These are phyloP conservation scores for Ctenicera cuprea DNA, from an alignment of 2,888 invertebrate genomes.

Conservation along the genomic window DNA sequence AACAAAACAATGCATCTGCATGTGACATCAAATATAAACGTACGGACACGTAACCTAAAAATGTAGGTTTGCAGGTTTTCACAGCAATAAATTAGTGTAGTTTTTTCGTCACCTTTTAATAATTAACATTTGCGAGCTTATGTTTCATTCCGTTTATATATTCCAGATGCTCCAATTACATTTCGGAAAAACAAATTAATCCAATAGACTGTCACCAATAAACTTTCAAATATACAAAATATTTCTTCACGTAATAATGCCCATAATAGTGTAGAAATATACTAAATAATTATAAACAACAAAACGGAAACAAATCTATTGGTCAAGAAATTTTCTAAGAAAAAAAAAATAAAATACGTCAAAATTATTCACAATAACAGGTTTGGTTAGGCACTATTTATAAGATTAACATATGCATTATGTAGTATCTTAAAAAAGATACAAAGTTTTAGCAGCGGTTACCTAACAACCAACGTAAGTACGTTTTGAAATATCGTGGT, in stretches of 20 bases:
- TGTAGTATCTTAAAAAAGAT: conserved; percentile 53
- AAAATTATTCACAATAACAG: conserved; percentile 59
- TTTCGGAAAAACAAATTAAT: conserved; percentile 2
- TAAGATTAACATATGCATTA: conserved; percentile 63
- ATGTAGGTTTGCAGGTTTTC: too few species aligned
- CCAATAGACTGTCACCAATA: conserved; percentile 30
- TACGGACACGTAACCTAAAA: background rate
- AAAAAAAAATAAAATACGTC: conserved; percentile 34
- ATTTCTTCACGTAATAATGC: conserved; percentile 58
- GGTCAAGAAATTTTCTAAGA: conserved; percentile 2
- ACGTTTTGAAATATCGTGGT: conserved; percentile 56
- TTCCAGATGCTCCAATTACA: too few species aligned
- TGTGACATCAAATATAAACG: conserved; percentile 5
- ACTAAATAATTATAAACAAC: conserved; percentile 35
- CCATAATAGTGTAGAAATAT: conserved; percentile 51
- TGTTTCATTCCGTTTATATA: background rate
- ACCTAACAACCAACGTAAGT: conserved; percentile 60
- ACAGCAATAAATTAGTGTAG: background rate
- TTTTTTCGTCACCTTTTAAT: too few species aligned
- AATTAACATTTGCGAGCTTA: too few species aligned
- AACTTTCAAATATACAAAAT: conserved; percentile 53
- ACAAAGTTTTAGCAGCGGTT: conserved; percentile 56
- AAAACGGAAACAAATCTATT: conserved; percentile 33
- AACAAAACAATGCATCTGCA: conserved; percentile 21
- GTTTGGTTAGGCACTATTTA: conserved; percentile 67